phyloP scores from a whole-genome alignment of 2,888 invertebrate genomes.

The Apantesis nais region DNA sequence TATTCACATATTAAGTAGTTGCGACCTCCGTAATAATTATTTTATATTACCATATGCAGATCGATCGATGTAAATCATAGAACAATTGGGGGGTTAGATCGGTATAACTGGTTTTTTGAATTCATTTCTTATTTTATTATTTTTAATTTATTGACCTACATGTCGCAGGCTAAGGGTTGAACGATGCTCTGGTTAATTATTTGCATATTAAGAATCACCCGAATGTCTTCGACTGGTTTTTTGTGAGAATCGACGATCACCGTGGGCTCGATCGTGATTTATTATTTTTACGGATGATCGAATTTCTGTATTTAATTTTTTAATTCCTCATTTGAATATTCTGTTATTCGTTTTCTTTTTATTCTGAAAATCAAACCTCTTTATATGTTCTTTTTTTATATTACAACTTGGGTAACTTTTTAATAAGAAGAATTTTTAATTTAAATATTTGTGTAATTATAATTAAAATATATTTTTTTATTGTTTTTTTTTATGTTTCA shows the following conservation, averaged over 20 bases:
- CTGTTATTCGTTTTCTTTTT: conserved; percentile 24
- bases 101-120: conserved; percentile 66
- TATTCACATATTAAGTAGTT: conserved; percentile 82
- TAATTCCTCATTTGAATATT: conserved; percentile 42
- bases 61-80: conserved; percentile 83
- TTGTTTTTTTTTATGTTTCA: too few species aligned
- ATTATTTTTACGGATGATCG: conserved; percentile 68
- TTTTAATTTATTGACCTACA: conserved; percentile 80
- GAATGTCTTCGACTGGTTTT: conserved; percentile 60
- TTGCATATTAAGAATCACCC: conserved; percentile 71
- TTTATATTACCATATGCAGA: conserved; percentile 77
- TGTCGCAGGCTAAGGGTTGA: conserved; percentile 60
- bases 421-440: not conserved
- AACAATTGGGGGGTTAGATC: conserved; percentile 74
- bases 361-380: conserved; percentile 5
- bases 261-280: conserved; percentile 58
- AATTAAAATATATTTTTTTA: not conserved
- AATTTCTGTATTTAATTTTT: conserved; percentile 47
- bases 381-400: not conserved
- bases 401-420: conserved; percentile 1
- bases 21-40: conserved; percentile 71
- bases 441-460: not conserved
- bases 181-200: conserved; percentile 71
- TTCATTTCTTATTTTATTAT: conserved; percentile 61
- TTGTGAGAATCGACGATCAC: conserved; percentile 67